Conservation (phyloP, 2,888 invertebrate genomes). For the Aphodius sticticus region DNA sequence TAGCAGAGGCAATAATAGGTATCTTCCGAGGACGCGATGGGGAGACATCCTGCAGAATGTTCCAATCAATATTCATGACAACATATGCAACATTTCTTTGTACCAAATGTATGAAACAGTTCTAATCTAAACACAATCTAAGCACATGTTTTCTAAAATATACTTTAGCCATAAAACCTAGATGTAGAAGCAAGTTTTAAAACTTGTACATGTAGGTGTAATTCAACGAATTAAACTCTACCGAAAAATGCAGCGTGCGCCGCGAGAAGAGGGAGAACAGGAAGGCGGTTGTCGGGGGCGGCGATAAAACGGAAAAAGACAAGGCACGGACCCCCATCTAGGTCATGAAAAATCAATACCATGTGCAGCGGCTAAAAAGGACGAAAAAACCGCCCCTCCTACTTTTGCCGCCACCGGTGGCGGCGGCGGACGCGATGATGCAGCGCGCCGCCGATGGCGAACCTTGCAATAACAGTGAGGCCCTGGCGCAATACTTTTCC, state of each 20-base stretch:
- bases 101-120: too few species aligned
- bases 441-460: slow-evolving; percentile 15
- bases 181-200: neutral
- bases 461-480: neutral
- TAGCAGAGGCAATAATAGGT: too few species aligned
- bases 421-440: slow-evolving; percentile 12
- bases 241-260: slow-evolving; percentile 14
- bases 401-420: slow-evolving; percentile 8
- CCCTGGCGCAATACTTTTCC: neutral
- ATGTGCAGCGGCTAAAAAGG: slow-evolving; percentile 26
- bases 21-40: too few species aligned
- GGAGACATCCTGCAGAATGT: too few species aligned
- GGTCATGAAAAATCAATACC: slow-evolving; percentile 39
- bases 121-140: too few species aligned
- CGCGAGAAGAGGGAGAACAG: neutral
- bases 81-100: too few species aligned
- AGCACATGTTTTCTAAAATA: neutral
- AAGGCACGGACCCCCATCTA: slow-evolving; percentile 33
- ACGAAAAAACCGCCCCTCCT: slow-evolving; percentile 20
- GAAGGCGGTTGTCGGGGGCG: slow-evolving; percentile 7
- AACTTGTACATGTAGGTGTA: neutral
- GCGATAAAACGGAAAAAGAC: slow-evolving; percentile 24
- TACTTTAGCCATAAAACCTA: neutral
- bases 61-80: too few species aligned
- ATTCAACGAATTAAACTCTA: neutral